Percentiles rank a stretch among this genome's conserved stretches.
These are phyloP conservation scores for Deilephila porcellus DNA, from an alignment of 2,888 invertebrate species.

Conservation along the genomic window DNA sequence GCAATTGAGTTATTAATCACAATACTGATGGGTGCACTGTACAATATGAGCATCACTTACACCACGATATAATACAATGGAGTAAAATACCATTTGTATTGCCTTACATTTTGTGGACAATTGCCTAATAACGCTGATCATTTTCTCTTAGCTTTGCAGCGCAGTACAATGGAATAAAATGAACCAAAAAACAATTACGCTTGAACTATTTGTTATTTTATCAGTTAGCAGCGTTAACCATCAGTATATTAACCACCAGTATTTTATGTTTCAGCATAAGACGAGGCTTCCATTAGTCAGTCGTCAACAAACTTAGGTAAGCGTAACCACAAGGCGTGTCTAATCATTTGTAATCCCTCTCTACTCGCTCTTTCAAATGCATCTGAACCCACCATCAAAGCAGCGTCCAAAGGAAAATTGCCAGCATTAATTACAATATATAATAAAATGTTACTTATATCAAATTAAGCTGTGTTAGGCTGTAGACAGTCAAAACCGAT, in stretches of 20 bases:
- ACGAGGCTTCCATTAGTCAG: constrained; percentile 28
- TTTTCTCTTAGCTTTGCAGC: neutral
- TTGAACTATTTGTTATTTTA: no score
- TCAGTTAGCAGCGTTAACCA: neutral
- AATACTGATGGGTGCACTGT: neutral
- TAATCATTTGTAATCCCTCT: constrained; percentile 86
- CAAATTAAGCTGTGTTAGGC: constrained; percentile 18
- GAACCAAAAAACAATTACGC: neutral
- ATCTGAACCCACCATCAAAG: constrained; percentile 83
- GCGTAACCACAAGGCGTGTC: constrained; percentile 35
- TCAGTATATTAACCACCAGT: neutral
- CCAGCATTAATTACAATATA: constrained; percentile 50
- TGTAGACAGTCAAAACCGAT: neutral
- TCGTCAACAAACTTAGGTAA: constrained; percentile 29
- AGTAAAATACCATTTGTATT: neutral
- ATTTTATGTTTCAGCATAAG: neutral
- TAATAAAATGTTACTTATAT: constrained; percentile 6
- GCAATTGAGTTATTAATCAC: neutral
- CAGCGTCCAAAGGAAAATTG: constrained; percentile 79
- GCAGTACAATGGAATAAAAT: neutral
- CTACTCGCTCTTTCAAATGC: constrained; percentile 85
- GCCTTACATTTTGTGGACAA: neutral
- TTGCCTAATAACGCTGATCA: no score
- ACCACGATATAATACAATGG: no score
- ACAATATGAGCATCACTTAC: neutral